Base-by-base conservation (phyloP, 64 coral and sea anemone genomes). In the Montipora cactus region DNA sequence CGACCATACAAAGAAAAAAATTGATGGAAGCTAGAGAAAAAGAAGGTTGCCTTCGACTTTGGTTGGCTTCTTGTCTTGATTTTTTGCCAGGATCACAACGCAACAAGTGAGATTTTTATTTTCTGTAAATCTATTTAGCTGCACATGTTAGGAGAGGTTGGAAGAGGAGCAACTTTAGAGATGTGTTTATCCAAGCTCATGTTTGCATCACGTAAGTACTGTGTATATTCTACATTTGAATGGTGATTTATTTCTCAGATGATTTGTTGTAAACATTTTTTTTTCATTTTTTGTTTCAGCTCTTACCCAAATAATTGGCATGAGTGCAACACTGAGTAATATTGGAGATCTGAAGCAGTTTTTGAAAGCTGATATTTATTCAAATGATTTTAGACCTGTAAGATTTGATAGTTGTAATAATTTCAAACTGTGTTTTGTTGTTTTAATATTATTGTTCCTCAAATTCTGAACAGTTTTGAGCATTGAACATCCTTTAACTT, bases 251-350 rank as follows among this genome's bases (percentile, higher is more conserved):
- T 37, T 37, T 37, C 53, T 57, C 7, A 6, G 11, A 57, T 8
- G 53, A 8, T 57, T 57, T 57, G 53, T 57, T 57, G 3, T 37
- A 37, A 37, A 37, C 37, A 57, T 57, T 57, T 6, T 37, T 37
- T 57, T 44, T 4, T 84, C 6, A 59, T 55, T 81, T 68, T 23
- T 74, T 55, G 59, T 74, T 76, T n/a, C 59, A 99, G 97, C 84
- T 59, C 9, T 62, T 69, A 96, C 81, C 2, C 97, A 99, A 85
- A 81, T 99, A 28, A 87, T 99, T 47, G 97, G 92, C 22, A 99
- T 99, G 97, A 99, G 97, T 96, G 97, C 97, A n/a, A 99, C 97
- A 22, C 67, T 99, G 71, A 96, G 83, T 59, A 99, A 99, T 72
- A 94, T 99, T 19, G 75, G 59, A 49, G 95, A 99, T 37, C 67